These are phyloP conservation scores for Bimastos eiseni DNA, from an alignment of 2,888 invertebrate species.

Conservation along the genomic window DNA sequence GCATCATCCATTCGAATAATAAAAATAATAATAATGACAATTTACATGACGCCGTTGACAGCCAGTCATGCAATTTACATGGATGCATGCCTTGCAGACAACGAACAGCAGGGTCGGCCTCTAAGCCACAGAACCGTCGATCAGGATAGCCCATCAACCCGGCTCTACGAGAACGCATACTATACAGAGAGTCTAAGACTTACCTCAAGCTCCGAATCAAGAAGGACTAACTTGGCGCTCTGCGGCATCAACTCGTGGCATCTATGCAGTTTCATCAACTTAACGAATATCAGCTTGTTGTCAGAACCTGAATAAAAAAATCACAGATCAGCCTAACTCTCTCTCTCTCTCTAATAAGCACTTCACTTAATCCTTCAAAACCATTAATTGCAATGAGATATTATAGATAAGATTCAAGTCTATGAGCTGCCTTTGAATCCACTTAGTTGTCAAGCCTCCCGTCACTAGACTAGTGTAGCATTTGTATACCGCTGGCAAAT, in stretches of 20 bases:
- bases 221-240: constrained; percentile 25
- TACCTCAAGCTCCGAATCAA: constrained; percentile 31
- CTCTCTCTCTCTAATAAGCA: not conserved
- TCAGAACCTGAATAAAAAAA: not conserved
- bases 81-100: too few relatives aligned
- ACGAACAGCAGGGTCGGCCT: too few relatives aligned
- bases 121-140: not conserved
- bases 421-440: too few relatives aligned
- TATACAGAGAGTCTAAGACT: not conserved
- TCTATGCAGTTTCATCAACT: constrained; percentile 20
- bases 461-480: too few relatives aligned
- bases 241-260: constrained; percentile 29
- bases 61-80: too few relatives aligned
- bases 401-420: too few relatives aligned
- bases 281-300: not conserved
- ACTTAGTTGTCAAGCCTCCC: too few relatives aligned
- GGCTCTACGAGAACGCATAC: not conserved
- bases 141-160: too few relatives aligned
- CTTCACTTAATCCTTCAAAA: not conserved
- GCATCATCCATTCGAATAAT: too few relatives aligned
- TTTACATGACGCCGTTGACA: too few relatives aligned
- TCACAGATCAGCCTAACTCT: not conserved
- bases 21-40: too few relatives aligned
- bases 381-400: not conserved
- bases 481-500: too few relatives aligned